Evolutionary conservation across 2,888 invertebrate genomes (phyloP), one percentile per base, ranked within the genome.

Genomic region (Thereva unica): DNA sequence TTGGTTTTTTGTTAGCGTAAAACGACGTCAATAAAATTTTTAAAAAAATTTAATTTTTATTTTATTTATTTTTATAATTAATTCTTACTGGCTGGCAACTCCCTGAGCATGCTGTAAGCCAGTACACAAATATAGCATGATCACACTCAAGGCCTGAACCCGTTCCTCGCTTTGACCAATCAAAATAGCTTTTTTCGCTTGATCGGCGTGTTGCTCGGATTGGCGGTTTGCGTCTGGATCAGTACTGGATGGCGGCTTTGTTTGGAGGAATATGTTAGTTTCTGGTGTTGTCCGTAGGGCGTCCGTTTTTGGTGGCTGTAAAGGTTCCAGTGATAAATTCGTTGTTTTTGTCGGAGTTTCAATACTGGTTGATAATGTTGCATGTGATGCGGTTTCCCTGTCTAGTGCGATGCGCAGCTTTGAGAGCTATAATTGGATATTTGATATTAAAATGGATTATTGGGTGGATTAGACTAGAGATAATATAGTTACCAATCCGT

Each of bases 71-170:
- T 23, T 23, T 23, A 23, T 23, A 23, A 2, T 23, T 23, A 23
- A 23, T 23, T 34, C 5, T 40, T 61, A 61, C 23, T 61, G 49
- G 7, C 61, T 61, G 12, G 76, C 77, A 38, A 77, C 76, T 9
- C 78, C 78, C 73, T 81, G 81, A 23, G 81, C 80, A 72, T 79
- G 77, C 77, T 97, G 96, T 68, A 97, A 85, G 3, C 95, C 97
- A 4, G 96, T 92, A 82, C 96, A 97, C 80, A 95, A 93, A 81
- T 97, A 95, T 71, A 97, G 83, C 90, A 97, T 92, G 71, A 97
- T 86, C 63, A 97, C 91, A 57, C 95, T 94, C 70, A 97, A 83
- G 0, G 95, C 94, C 80, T 93, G 93, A 5, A 95, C 91, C 75
- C 93, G 89, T 71, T 92, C 89, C 77, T 96, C 95, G 50, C 91